Conservation (phyloP, 2,888 invertebrate genomes). For the Nasonovia ribisnigri region DNA sequence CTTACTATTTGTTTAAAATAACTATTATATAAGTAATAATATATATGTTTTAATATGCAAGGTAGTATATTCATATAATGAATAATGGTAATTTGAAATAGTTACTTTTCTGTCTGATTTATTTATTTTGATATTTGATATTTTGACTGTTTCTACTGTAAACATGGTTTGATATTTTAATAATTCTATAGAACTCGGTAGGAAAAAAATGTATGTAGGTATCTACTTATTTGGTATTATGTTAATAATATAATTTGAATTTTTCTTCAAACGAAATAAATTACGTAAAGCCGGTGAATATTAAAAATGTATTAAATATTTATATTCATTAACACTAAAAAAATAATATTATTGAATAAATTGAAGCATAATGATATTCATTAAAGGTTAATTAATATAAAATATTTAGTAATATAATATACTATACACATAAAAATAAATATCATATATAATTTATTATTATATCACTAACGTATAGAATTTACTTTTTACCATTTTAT, state of each 20-base stretch:
- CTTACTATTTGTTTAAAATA: background rate
- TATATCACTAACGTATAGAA: background rate
- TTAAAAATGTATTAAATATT: background rate
- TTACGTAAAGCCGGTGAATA: background rate
- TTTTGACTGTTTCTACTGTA: background rate
- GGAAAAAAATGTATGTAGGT: background rate
- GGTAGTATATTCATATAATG: background rate
- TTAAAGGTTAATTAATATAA: background rate
- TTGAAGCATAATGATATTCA: background rate
- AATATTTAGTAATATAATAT: background rate
- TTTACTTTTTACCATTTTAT: background rate
- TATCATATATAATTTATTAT: background rate
- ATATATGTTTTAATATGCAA: background rate
- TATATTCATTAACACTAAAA: background rate
- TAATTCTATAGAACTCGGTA: background rate
- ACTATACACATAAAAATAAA: no score
- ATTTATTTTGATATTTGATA: background rate
- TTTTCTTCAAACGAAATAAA: background rate
- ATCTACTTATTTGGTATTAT: background rate
- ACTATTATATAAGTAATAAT: background rate
- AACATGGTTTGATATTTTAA: background rate
- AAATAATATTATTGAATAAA: background rate
- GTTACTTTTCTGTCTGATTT: background rate
- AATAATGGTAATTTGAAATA: background rate
- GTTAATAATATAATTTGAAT: background rate